Conservation (phyloP, 2,888 invertebrate species). For the Drosophila paranaensis region DNA sequence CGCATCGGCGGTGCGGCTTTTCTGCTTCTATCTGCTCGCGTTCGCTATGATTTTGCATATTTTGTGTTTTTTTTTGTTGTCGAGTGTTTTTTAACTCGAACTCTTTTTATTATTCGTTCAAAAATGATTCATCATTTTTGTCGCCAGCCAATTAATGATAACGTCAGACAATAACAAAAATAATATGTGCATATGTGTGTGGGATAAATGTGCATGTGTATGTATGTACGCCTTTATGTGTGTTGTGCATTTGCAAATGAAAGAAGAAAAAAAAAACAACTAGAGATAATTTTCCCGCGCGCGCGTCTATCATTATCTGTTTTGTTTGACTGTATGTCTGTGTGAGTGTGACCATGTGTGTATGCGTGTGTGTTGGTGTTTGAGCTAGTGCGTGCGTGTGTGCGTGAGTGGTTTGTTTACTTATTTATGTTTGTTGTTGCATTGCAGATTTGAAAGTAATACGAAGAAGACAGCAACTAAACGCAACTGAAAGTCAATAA, state of each 20-base stretch:
- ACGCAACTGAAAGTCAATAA: slow-evolving; percentile 32
- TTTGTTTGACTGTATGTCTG: slow-evolving; percentile 6
- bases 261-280: neutral
- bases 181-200: slow-evolving; percentile 20
- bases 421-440: slow-evolving; percentile 55
- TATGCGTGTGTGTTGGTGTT: slow-evolving; percentile 10
- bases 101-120: slow-evolving; percentile 18
- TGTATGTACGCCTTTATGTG: slow-evolving; percentile 21
- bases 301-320: slow-evolving; percentile 33
- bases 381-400: slow-evolving; percentile 11
- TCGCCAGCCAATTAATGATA: slow-evolving; percentile 10
- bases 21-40: slow-evolving; percentile 49
- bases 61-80: slow-evolving; percentile 43
- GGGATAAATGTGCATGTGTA: slow-evolving; percentile 17
- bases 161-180: slow-evolving; percentile 37
- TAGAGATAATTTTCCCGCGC: slow-evolving; percentile 51
- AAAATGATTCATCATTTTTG: slow-evolving; percentile 50
- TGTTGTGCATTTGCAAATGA: slow-evolving; percentile 19
- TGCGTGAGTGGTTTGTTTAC: slow-evolving; percentile 57
- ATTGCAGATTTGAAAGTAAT: slow-evolving; percentile 62
- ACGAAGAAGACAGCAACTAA: slow-evolving; percentile 35
- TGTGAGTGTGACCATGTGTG: slow-evolving; percentile 5
- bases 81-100: slow-evolving; percentile 23
- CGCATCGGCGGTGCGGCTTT: slow-evolving; percentile 65
- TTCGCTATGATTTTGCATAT: slow-evolving; percentile 58